phyloP scores from a whole-genome alignment of 2,797 vertebrate genomes.

The Halcyon badia region DNA sequence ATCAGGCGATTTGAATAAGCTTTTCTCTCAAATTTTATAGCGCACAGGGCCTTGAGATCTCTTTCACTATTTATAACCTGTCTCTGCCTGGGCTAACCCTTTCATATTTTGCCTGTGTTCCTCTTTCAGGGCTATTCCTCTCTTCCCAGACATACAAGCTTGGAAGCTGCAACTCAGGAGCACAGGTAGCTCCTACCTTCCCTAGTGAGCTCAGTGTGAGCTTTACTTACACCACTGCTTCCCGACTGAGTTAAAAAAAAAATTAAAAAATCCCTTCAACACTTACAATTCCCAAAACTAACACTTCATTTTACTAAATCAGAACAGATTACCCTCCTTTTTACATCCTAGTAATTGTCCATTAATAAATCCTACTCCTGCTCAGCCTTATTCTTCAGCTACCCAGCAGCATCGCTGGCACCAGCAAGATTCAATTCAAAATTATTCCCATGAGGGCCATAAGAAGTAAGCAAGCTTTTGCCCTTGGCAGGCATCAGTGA shows the following conservation, averaged over 20 bases:
- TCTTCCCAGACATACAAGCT: background rate
- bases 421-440: background rate
- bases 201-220: background rate
- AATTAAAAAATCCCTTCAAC: background rate
- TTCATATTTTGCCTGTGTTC: background rate
- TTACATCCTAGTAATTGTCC: slow-evolving; percentile 23
- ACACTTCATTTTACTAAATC: slow-evolving; percentile 18
- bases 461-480: slow-evolving; percentile 7
- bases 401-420: background rate
- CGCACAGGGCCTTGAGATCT: background rate
- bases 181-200: background rate
- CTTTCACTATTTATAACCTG: background rate
- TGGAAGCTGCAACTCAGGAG: background rate
- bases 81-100: background rate
- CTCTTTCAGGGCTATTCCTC: background rate
- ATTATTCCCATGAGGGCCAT: slow-evolving; percentile 22
- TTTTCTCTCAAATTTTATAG: background rate
- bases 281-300: background rate
- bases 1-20: background rate
- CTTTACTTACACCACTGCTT: slow-evolving; percentile 12
- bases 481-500: slow-evolving; percentile 36
- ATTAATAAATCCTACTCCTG: slow-evolving; percentile 43
- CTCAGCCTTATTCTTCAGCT: slow-evolving; percentile 26
- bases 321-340: slow-evolving; percentile 21
- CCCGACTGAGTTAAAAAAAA: background rate